Evolutionary conservation across 2,888 invertebrate species (phyloP).

Genomic region (Thereva nobilitata): DNA sequence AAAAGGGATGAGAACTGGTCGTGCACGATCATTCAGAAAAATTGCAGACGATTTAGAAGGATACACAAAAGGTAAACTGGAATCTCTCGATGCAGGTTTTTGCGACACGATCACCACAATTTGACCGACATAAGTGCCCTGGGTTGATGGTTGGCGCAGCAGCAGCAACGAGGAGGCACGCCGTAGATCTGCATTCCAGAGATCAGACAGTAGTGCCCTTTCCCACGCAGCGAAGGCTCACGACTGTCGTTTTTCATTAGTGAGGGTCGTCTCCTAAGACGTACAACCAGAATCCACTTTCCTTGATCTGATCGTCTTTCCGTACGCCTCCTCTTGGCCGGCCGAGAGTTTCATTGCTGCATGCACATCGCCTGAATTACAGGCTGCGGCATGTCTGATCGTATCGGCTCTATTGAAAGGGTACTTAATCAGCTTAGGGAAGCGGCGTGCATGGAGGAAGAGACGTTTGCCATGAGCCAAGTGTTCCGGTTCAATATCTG

Average conservation of each 20-base stretch:
- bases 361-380: conserved; percentile 23
- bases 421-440: conserved; percentile 32
- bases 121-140: conserved; percentile 25
- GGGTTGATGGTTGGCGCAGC: not conserved
- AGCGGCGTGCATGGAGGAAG: conserved; percentile 8
- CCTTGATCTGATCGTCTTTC: conserved; percentile 24
- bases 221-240: conserved; percentile 33
- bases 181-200: conserved; percentile 31
- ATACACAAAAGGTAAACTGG: conserved; percentile 26
- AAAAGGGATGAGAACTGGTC: conserved; percentile 31
- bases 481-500: conserved; percentile 16
- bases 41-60: conserved; percentile 32
- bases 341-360: conserved; percentile 5
- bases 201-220: conserved; percentile 33
- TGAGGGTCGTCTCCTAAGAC: conserved; percentile 19
- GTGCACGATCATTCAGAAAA: conserved; percentile 33
- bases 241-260: conserved; percentile 32
- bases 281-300: conserved; percentile 24
- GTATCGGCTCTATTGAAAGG: conserved; percentile 34
- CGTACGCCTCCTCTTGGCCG: conserved; percentile 3
- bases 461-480: conserved; percentile 19
- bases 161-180: conserved; percentile 14
- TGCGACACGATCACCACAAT: conserved; percentile 28
- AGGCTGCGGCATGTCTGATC: conserved; percentile 27
- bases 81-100: conserved; percentile 27